A percentile compares a stretch with the other conserved stretches of the same genome.
These are phyloP conservation scores for Melanotaenia duboulayi DNA, from an alignment of 2,113 vertebrate genomes.

Conservation along the genomic window DNA sequence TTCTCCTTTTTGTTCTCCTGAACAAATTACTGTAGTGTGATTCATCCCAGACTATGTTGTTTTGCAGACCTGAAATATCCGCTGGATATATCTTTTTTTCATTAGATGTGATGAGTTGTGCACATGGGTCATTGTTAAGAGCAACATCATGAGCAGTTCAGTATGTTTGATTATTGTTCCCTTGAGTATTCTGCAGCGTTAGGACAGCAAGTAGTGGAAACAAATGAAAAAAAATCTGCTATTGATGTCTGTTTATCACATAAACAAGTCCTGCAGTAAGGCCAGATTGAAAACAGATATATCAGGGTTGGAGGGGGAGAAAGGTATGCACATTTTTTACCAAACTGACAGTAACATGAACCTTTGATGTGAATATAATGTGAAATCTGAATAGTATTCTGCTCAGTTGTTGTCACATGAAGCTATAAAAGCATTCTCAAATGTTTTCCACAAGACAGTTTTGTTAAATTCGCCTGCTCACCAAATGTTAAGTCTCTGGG, in stretches of 20 bases:
- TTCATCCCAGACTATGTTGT: constrained; percentile 39
- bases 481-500: neutral
- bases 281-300: constrained; percentile 48
- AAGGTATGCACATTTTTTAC: constrained; percentile 2
- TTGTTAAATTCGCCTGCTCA: neutral
- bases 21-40: constrained; percentile 7
- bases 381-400: neutral
- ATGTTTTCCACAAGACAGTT: too few species aligned
- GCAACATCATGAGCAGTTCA: constrained; percentile 20
- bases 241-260: constrained; percentile 20
- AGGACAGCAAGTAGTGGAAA: neutral
- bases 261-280: constrained; percentile 20
- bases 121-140: constrained; percentile 3
- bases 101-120: constrained; percentile 27
- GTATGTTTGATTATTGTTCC: neutral
- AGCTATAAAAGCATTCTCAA: too few species aligned
- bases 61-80: neutral
- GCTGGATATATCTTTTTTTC: constrained; percentile 4
- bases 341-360: neutral
- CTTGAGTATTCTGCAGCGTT: neutral
- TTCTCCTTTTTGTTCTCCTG: constrained; percentile 5
- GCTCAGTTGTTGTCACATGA: neutral
- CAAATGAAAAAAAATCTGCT: constrained; percentile 3
- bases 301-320: constrained; percentile 2
- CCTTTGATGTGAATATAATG: neutral